Base-by-base conservation (phyloP, 2,888 invertebrate genomes). In the Acronicta aceris region DNA sequence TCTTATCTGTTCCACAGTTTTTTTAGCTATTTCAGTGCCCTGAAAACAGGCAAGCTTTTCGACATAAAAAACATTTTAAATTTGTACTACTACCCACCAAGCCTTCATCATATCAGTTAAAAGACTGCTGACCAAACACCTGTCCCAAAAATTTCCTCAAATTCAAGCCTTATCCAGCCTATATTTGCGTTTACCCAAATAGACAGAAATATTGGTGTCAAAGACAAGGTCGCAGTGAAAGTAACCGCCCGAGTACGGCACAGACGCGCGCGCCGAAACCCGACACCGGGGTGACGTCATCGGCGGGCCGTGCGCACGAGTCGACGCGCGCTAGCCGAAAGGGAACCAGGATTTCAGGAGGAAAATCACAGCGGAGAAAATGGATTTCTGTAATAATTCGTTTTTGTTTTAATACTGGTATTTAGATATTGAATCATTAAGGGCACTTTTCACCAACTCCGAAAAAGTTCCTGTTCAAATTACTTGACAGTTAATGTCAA, bases 231-330 rank as follows among this genome's bases (percentile, higher is more conserved):
- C 86, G 76, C 70, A 84, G 88, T 85, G 92, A 91, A 92, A 91
- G 90, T 87, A 71, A 71, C 16, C 72, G 69, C 58, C 81, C 82
- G 79, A 82, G 85, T 82, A 81, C 81, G 84, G 84, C 77, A 78
- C 81, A 81, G 76, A 76, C 76, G 82, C 71, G 76, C 74, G 66
- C 65, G 63, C 59, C 74, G 92, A 78, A 94, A 94, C 83, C 85
- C 83, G 92, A 94, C 86, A 92, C 91, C 87, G 83, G n/a, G 43
- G 86, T 91, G 91, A 92, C 93, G 94, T 92, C 89, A 92, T 81
- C 50, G 60, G 84, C 88, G 94, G 85, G 93, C 94, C 94, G 94
- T 94, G 94, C 92, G 94, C 94, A 94, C 73, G 73, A 74, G 76
- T 73, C 78, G 86, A 86, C 85, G 70, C 69, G 83, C 76, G 59